These are phyloP conservation scores for Catharus ustulatus DNA, from an alignment of 2,797 vertebrate genomes.

Conservation along the genomic window DNA sequence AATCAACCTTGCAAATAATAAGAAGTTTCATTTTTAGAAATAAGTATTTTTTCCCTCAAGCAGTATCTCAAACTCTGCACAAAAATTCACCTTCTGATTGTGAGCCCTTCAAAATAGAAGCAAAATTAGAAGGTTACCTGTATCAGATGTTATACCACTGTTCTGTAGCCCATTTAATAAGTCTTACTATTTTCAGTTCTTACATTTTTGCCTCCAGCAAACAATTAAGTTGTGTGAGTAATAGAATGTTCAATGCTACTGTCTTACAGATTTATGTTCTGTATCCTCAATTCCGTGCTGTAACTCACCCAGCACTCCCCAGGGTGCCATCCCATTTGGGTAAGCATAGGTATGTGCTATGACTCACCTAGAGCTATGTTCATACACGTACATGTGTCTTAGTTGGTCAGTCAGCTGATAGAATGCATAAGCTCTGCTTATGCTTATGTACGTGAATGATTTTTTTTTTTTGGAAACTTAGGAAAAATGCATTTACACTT, in stretches of 20 bases:
- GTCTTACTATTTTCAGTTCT: background rate
- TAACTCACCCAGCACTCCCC: background rate
- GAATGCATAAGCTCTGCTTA: background rate
- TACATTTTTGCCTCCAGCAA: background rate
- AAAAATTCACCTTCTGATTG: background rate
- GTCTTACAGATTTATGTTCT: background rate
- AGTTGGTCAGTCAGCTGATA: background rate
- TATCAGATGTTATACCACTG: background rate
- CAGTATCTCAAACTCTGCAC: background rate
- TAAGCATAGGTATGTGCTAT: background rate
- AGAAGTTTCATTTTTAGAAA: background rate
- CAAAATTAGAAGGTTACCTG: background rate
- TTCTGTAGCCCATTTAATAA: background rate
- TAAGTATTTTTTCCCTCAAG: background rate
- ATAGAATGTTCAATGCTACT: background rate
- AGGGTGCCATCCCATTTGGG: background rate
- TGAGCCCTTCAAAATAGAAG: background rate
- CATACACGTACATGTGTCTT: background rate
- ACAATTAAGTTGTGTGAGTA: background rate
- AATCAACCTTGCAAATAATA: background rate
- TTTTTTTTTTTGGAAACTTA: background rate
- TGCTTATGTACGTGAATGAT: background rate
- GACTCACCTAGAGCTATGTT: constrained; percentile 8
- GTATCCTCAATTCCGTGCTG: background rate
- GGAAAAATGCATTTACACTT: background rate